Conservation (phyloP, 2,888 invertebrate genomes). For the Acleris sparsana region DNA sequence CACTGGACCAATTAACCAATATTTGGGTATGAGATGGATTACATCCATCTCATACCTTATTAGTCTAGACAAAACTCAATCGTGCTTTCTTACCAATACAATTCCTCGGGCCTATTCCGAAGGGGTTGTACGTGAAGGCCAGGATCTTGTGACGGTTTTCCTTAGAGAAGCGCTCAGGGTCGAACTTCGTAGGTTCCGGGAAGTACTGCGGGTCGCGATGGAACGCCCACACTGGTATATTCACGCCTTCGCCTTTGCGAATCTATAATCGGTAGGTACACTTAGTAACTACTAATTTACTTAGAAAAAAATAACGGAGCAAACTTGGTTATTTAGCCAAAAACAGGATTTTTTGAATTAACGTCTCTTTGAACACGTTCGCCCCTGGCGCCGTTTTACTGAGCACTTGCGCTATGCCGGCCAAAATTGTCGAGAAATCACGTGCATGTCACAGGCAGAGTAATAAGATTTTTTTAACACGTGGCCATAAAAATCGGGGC, state of each 20-base stretch:
- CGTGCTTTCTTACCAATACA: conserved; percentile 68
- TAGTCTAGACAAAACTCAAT: background rate
- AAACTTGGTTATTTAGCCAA: background rate
- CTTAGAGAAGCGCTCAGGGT: conserved; percentile 76
- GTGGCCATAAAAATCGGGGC: too few species aligned
- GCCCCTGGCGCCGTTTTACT: too few species aligned
- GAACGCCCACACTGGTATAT: conserved; percentile 59
- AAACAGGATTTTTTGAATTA: background rate
- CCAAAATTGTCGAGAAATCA: too few species aligned
- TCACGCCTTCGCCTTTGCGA: conserved; percentile 46
- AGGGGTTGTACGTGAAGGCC: conserved; percentile 58
- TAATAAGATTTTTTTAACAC: too few species aligned
- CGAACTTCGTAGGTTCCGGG: conserved; percentile 73
- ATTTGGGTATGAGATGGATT: too few species aligned
- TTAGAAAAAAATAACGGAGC: background rate
- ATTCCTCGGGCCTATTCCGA: conserved; percentile 77
- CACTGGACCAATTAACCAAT: too few species aligned
- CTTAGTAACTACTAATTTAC: background rate
- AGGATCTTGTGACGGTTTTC: conserved; percentile 68
- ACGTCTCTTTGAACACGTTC: too few species aligned
- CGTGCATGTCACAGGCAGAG: too few species aligned
- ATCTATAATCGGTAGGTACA: conserved; percentile 36
- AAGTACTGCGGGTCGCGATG: conserved; percentile 72
- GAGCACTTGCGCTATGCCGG: too few species aligned
- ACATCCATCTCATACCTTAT: too few species aligned